Base-by-base conservation (phyloP, 2,113 vertebrate species). In the Prunella fulvescens region DNA sequence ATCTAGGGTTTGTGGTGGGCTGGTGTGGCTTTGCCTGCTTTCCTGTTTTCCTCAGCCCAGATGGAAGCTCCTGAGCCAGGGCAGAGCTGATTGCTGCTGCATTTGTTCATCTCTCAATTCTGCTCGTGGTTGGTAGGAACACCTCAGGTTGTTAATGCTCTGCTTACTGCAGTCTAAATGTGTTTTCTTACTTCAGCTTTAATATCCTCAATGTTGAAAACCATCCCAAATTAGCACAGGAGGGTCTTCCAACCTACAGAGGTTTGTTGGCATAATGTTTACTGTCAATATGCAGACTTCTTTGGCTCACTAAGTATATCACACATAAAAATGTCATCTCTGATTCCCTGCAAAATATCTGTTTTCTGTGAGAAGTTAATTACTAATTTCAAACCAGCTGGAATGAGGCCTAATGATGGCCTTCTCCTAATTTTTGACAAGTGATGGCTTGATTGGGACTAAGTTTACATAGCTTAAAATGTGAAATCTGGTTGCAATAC, bases 361-460 rank as follows among this genome's bases (percentile, higher is more conserved):
- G 53, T 90, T 97, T 96, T 94, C 73, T 92, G 88, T 88, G 78
- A 83, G 69, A 86, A 97, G 94, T 94, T 97, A 97, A 97, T 97
- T 95, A 90, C 92, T 94, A 88, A 87, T 81, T 97, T 97, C 66
- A 12, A 94, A 96, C 58, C 70, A 90, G 83, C 71, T 91, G 90
- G 97, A 96, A 94, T 92, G 39, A 96, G 90, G 92, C 74, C 86
- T 96, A 96, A 96, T 97, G 70, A 92, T 94, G 71, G 92, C 88
- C 73, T 94, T 94, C 91, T 94, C 92, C 94, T 94, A 91, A 84
- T 96, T 94, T 93, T 87, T 96, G 92, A 97, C 88, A 97, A 95
- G 77, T 65, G 91, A 95, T 82, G 87, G 78, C 93, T 77, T 92
- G 85, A 81, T 91, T 95, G 53, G 64, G 76, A 74, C 61, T 95